phyloP scores from a whole-genome alignment of 2,113 vertebrate species.

The Octodon degus region DNA sequence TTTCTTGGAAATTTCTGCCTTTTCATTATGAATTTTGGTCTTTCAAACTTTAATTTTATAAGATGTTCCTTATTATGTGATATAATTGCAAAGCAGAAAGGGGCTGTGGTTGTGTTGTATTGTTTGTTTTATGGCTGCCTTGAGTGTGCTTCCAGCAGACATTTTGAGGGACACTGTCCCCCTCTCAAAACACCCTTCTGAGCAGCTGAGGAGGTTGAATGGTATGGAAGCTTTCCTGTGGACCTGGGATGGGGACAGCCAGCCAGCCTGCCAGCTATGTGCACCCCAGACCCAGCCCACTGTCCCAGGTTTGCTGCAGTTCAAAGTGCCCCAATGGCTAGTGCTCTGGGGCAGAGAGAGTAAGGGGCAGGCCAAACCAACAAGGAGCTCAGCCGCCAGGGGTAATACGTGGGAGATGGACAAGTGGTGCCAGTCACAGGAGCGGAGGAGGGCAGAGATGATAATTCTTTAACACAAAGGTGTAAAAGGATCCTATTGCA shows the following conservation, averaged over 20 bases:
- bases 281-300: not conserved
- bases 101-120: not conserved
- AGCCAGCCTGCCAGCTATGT: rapidly evolving
- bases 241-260: not conserved
- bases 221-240: not conserved
- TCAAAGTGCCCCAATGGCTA: not conserved
- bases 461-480: not conserved
- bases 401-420: not conserved
- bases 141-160: not conserved
- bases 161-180: not conserved
- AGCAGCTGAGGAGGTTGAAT: not conserved
- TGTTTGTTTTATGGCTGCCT: not conserved
- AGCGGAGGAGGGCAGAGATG: not conserved
- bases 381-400: not conserved
- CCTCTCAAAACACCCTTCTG: not conserved
- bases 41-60: not conserved
- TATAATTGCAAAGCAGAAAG: not conserved
- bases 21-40: not conserved
- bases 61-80: slow-evolving; percentile 25
- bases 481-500: not conserved
- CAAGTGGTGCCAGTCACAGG: not conserved
- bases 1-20: not conserved
- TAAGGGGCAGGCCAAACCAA: not conserved
- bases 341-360: not conserved
- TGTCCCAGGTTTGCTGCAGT: not conserved